These are phyloP conservation scores for Drosophila barbarae DNA, from an alignment of 2,888 invertebrate species.

Conservation along the genomic window DNA sequence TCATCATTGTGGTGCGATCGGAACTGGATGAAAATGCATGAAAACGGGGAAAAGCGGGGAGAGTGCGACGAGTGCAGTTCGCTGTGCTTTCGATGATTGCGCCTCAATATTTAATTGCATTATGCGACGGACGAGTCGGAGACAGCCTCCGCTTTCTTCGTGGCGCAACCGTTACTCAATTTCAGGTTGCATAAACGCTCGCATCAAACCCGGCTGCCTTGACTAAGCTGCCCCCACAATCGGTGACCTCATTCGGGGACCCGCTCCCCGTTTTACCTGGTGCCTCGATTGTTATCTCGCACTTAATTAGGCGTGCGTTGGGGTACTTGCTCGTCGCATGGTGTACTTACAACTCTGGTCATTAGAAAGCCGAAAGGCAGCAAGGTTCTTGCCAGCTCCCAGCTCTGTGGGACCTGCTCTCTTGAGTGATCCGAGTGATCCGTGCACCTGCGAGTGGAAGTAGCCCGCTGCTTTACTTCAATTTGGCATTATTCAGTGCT, in stretches of 20 bases:
- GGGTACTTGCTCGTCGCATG: conserved; percentile 44
- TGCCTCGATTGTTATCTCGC: conserved; percentile 54
- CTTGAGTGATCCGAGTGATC: conserved; percentile 30
- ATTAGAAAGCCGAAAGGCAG: conserved; percentile 61
- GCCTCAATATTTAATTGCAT: conserved; percentile 58
- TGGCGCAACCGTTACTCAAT: conserved; percentile 43
- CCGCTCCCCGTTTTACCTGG: conserved; percentile 13
- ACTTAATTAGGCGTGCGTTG: conserved; percentile 70
- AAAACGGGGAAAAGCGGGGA: conserved; percentile 47
- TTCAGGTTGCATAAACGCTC: conserved; percentile 40
- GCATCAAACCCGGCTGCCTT: conserved; percentile 18
- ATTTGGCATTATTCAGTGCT: conserved; percentile 37
- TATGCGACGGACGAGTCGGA: conserved; percentile 56
- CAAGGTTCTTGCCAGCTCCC: conserved; percentile 3
- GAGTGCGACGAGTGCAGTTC: conserved; percentile 64
- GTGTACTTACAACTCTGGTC: conserved; percentile 51
- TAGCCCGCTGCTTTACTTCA: conserved; percentile 38
- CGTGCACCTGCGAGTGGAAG: no score
- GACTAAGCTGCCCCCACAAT: conserved; percentile 39
- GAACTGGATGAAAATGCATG: conserved; percentile 45
- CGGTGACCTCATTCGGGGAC: conserved; percentile 57
- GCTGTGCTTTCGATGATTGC: conserved; percentile 61
- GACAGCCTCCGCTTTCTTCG: conserved; percentile 49
- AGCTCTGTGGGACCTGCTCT: conserved; percentile 27
- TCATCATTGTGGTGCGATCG: conserved; percentile 26